Conservation (phyloP, 2,113 vertebrate genomes). For the Globicephala melas region DNA sequence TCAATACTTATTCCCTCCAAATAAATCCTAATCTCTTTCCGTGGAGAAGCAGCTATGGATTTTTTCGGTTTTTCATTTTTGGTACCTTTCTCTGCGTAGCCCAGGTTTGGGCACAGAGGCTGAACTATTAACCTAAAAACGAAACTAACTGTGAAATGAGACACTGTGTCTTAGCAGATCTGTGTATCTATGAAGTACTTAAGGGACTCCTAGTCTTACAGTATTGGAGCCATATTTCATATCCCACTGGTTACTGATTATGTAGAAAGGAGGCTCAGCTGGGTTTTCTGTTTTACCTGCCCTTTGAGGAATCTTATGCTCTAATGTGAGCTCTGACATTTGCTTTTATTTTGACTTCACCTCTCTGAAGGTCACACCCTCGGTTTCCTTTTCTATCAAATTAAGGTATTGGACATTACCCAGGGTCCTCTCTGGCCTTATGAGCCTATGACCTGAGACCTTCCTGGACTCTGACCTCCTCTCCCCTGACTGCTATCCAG, state of each 20-base stretch:
- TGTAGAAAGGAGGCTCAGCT: not conserved
- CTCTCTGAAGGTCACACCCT: not conserved
- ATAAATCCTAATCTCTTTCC: not conserved
- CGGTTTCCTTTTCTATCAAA: not conserved
- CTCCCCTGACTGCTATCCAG: not conserved
- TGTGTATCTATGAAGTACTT: not conserved
- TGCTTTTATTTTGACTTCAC: conserved; percentile 19
- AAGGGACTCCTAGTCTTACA: not conserved
- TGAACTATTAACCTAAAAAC: not conserved
- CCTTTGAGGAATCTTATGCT: not conserved
- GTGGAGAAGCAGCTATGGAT: not conserved
- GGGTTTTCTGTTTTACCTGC: not conserved
- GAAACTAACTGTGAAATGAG: not conserved
- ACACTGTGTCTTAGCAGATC: not conserved
- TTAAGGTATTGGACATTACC: not conserved
- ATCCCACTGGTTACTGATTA: not conserved
- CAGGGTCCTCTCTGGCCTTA: not conserved
- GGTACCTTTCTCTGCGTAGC: not conserved
- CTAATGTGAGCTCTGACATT: not conserved
- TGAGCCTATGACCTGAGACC: not conserved
- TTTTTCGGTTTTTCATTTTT: not conserved
- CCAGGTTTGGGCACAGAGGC: not conserved
- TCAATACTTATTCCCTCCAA: not conserved
- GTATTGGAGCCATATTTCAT: not conserved
- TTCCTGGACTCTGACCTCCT: not conserved